phyloP scores from a whole-genome alignment of 2,888 invertebrate genomes.

The Chironomus tentans region DNA sequence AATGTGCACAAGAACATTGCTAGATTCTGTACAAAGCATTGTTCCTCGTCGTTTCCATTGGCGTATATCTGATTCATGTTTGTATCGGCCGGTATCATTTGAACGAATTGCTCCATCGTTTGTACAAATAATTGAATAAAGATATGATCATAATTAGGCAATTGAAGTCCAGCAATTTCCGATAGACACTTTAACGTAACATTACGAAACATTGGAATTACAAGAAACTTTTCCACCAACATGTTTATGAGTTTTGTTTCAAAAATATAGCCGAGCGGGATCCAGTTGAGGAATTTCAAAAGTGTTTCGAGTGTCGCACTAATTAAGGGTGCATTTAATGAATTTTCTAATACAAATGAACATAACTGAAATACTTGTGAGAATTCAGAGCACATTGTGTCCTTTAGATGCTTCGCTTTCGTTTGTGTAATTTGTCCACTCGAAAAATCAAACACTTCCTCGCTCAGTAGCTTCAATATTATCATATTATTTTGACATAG shows the following conservation, averaged over 20 bases:
- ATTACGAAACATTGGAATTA: constrained; percentile 95
- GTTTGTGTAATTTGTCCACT: constrained; percentile 97
- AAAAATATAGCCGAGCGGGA: constrained; percentile 99
- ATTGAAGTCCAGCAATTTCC: constrained; percentile 90
- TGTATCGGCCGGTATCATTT: constrained; percentile 82
- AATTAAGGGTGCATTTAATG: constrained; percentile 92
- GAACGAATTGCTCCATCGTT: constrained; percentile 85
- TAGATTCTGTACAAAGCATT: constrained; percentile 97
- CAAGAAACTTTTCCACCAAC: constrained; percentile 91
- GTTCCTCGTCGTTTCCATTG: constrained; percentile 89
- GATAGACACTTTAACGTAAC: constrained; percentile 96
- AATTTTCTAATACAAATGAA: constrained; percentile 95
- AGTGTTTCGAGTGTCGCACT: constrained; percentile 94
- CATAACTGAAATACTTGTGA: constrained; percentile 97
- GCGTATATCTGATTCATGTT: constrained; percentile 93
- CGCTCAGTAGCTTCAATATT: constrained; percentile 92
- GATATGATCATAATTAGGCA: constrained; percentile 84
- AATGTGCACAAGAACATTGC: constrained; percentile 95
- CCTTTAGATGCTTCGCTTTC: constrained; percentile 97
- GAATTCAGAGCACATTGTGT: constrained; percentile 99
- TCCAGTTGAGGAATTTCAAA: constrained; percentile 96
- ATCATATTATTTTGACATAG: constrained; percentile 99
- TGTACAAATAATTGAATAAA: constrained; percentile 83
- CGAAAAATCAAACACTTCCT: constrained; percentile 99
- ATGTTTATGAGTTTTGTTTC: constrained; percentile 95